Percentiles rank a stretch among this genome's conserved stretches.
Conservation (phyloP, 1,140 invertebrate species). For the Melanaphis sacchari region DNA sequence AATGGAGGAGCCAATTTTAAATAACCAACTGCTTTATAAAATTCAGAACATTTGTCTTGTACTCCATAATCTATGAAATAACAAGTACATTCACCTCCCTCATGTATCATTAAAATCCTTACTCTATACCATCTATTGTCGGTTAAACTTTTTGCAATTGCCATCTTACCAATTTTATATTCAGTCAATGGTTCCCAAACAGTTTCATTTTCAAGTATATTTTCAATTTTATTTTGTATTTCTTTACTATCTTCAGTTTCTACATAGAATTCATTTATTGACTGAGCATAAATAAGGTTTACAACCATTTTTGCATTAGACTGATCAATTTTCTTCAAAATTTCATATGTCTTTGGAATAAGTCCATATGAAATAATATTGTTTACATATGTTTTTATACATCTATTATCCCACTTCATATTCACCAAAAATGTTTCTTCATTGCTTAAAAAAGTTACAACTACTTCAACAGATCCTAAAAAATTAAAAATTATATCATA, state of each 20-base stretch:
- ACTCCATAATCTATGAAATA: conserved; percentile 50
- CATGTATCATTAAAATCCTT: neutral
- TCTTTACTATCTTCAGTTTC: conserved; percentile 10
- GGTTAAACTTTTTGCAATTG: conserved; percentile 13
- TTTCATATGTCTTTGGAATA: conserved; percentile 33
- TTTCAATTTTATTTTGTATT: conserved; percentile 20
- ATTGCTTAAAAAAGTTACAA: neutral
- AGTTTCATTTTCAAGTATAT: neutral
- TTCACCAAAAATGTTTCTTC: neutral
- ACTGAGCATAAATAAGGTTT: neutral
- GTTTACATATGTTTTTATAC: conserved; percentile 41
- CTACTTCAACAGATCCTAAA: neutral
- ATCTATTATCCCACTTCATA: conserved; percentile 26
- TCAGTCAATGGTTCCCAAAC: conserved; percentile 7
- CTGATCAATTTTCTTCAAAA: neutral
- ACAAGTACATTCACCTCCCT: neutral
- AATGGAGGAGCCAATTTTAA: conserved; percentile 16
- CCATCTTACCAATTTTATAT: conserved; percentile 29
- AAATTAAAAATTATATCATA: conserved; percentile 14
- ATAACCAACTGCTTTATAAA: conserved; percentile 29
- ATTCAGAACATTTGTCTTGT: conserved; percentile 23
- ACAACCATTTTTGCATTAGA: neutral
- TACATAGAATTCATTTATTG: conserved; percentile 43
- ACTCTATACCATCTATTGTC: conserved; percentile 48
- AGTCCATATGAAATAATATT: conserved; percentile 32